Evolutionary conservation across 2,113 vertebrate species (phyloP).

Genomic region (Felis catus): F.catus_Fca126_mat1.0 CM031423.1:71913501-71914000

Average conservation of each 20-base stretch:
- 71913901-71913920: conserved; percentile 68
- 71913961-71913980: conserved; percentile 70
- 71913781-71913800: conserved; percentile 50
- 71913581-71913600: not conserved
- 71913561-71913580: not conserved
- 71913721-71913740: conserved; percentile 66
- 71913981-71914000: conserved; percentile 40
- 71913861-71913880: conserved; percentile 67
- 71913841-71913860: conserved; percentile 77
- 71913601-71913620: not conserved
- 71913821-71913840: conserved; percentile 70
- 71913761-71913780: conserved; percentile 43
- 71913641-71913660: conserved; percentile 10
- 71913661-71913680: conserved; percentile 42
- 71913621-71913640: not conserved
- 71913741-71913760: conserved; percentile 57
- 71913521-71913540: not conserved
- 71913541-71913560: not conserved
- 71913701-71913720: conserved; percentile 51
- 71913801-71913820: conserved; percentile 76
- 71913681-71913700: not conserved
- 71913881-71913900: conserved; percentile 70
- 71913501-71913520: not conserved
- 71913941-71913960: conserved; percentile 81
- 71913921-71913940: conserved; percentile 63